Conservation (phyloP, 2,888 invertebrate species). For the Auanema sp. region DNA sequence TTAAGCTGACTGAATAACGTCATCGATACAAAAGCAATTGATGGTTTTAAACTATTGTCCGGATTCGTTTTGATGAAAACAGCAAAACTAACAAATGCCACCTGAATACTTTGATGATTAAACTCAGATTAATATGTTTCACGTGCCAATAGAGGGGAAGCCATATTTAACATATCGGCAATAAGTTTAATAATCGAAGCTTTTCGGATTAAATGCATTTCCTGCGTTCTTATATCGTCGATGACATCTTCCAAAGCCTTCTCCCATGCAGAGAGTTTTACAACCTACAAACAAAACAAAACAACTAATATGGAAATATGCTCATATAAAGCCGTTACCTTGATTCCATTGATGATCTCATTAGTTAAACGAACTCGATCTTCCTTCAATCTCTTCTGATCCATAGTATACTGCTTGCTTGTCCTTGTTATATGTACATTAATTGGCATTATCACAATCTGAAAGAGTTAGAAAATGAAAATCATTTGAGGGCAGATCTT, state of each 20-base stretch:
- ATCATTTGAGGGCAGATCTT: too few relatives aligned
- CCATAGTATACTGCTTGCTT: constrained; percentile 68
- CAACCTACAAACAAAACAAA: constrained; percentile 40
- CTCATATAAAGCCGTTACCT: constrained; percentile 65
- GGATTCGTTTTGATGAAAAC: constrained; percentile 49
- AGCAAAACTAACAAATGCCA: constrained; percentile 58
- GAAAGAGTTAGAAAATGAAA: too few relatives aligned
- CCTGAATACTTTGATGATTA: constrained; percentile 26
- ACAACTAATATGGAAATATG: too few relatives aligned
- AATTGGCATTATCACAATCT: constrained; percentile 68
- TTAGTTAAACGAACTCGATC: constrained; percentile 89
- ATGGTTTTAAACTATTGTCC: constrained; percentile 54
- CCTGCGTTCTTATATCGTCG: constrained; percentile 38
- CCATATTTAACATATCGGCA: constrained; percentile 56
- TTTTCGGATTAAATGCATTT: constrained; percentile 39
- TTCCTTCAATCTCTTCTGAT: constrained; percentile 90
- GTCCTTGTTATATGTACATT: constrained; percentile 56
- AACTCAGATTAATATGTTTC: neutral
- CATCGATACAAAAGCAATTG: constrained; percentile 87
- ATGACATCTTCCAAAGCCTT: constrained; percentile 57
- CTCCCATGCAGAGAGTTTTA: constrained; percentile 70
- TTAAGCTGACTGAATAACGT: constrained; percentile 86
- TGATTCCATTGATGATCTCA: constrained; percentile 88
- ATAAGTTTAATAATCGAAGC: constrained; percentile 55
- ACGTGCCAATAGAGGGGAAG: constrained; percentile 57